Base-by-base conservation (phyloP, 1,140 invertebrate species). In the Camponotus floridanus region DNA sequence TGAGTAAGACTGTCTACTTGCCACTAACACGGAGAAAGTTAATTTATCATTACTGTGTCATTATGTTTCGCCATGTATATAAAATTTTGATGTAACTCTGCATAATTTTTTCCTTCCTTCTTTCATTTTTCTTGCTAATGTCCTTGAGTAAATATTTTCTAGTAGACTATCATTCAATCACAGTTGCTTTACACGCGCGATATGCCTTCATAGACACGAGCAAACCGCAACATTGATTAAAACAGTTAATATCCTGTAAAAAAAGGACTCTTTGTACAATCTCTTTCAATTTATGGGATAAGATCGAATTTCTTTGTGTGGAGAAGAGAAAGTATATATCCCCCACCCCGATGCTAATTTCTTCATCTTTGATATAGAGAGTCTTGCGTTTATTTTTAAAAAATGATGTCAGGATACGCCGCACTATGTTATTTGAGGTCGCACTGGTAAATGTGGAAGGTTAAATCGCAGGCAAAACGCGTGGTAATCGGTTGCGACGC, bases 41-140 rank as follows among this genome's bases (percentile, higher is more conserved):
- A 83, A 83, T 83, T 83, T 83, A 68, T 83, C 79, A 83, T 83
- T 83, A 83, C 68, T 74, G 18, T 51, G 39, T 70, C 68, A n/a
- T 81, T 81, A 73, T 74, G 79, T 83, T 74, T 74, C 33, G 67
- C 67, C 51, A 4, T 48, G 26, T 83, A 51, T 51, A 51, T 51
- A 83, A 83, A 61, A 83, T 62, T 78, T 64, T 64, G 18, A 31
- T 31, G 5, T 39, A 31, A 21, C 9, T 11, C 33, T 2, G 64
- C n/a, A 8, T 36, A 5, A n/a, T n/a, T 42, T 21, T n/a, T 36
- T 18, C n/a, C 11, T n/a, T 11, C 18, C 45, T 42, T 2, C 5
- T 70, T 80, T 55, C n/a, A 26, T 26, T 26, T 39, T 80, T 31
- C 71, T 31, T 18, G 15, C 13, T 36, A 42, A 57, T 39, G 42